These are phyloP conservation scores for Chascanopsetta lugubris DNA, from an alignment of 2,113 vertebrate genomes.

Conservation along the genomic window DNA sequence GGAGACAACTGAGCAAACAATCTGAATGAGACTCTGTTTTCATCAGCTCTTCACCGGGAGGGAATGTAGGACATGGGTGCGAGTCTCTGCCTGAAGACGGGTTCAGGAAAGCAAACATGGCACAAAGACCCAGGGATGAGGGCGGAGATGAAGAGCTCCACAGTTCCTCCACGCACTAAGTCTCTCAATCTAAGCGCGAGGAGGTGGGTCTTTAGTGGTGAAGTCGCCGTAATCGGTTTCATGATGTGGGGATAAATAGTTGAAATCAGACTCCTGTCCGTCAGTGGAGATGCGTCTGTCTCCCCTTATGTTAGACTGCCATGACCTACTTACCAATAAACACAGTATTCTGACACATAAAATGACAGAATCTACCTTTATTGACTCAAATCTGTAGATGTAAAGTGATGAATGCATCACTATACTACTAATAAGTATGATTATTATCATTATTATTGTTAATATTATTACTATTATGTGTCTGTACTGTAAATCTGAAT, in stretches of 20 bases:
- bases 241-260: neutral
- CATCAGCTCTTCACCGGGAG: slow-evolving; percentile 35
- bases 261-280: no score
- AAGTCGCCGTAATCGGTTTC: neutral
- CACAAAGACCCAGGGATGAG: slow-evolving; percentile 12
- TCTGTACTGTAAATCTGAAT: no score
- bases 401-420: no score
- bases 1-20: slow-evolving; percentile 48
- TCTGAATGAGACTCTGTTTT: slow-evolving; percentile 56
- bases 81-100: slow-evolving; percentile 42
- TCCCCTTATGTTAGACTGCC: slow-evolving; percentile 15
- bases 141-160: slow-evolving; percentile 1
- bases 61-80: slow-evolving; percentile 54
- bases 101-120: slow-evolving; percentile 37
- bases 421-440: no score
- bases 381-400: no score
- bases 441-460: no score
- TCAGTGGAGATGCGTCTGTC: neutral
- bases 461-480: no score
- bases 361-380: no score
- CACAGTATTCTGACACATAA: no score
- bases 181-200: neutral
- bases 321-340: slow-evolving; percentile 17
- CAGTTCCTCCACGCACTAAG: neutral
- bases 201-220: neutral